phyloP scores from a whole-genome alignment of 2,113 vertebrate species.

The Saguinus midas region DNA sequence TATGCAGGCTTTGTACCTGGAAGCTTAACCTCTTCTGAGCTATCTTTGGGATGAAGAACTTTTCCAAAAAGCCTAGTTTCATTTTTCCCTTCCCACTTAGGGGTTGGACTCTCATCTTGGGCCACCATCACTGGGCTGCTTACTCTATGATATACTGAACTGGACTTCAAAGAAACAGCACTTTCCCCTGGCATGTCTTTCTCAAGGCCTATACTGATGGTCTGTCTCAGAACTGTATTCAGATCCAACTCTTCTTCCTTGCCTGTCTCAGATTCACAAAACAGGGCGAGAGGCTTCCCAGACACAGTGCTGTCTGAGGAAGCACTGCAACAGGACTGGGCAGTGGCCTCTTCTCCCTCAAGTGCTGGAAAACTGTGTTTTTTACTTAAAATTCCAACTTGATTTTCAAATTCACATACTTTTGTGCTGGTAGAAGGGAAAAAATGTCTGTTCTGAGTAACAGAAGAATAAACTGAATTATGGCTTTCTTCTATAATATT shows the following conservation, averaged over 20 bases:
- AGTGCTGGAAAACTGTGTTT: not conserved
- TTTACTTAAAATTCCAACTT: slow-evolving; percentile 60
- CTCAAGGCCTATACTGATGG: not conserved
- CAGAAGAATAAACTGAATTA: slow-evolving; percentile 57
- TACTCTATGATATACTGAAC: not conserved
- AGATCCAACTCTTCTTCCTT: slow-evolving; percentile 41
- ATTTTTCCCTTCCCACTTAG: slow-evolving; percentile 39
- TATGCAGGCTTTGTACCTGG: not conserved
- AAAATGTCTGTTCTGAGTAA: slow-evolving; percentile 69
- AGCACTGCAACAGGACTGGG: not conserved
- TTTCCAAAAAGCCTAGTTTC: slow-evolving; percentile 43
- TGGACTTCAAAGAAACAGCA: not conserved
- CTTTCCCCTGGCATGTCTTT: not conserved
- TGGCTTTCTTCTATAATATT: slow-evolving; percentile 36
- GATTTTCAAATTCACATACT: slow-evolving; percentile 64
- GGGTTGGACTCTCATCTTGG: not conserved
- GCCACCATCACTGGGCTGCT: not conserved
- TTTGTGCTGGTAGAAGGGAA: slow-evolving; percentile 48
- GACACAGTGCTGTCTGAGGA: slow-evolving; percentile 13
- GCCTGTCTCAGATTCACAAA: slow-evolving; percentile 51
- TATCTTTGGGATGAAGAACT: slow-evolving; percentile 26
- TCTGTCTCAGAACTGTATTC: not conserved
- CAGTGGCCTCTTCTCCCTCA: slow-evolving; percentile 18
- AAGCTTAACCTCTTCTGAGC: slow-evolving; percentile 11
- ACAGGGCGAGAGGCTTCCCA: slow-evolving; percentile 65